These are phyloP conservation scores for Parazoanthus atlanticus DNA, from an alignment of 92 coral and sea anemone genomes.

Conservation along the genomic window DNA sequence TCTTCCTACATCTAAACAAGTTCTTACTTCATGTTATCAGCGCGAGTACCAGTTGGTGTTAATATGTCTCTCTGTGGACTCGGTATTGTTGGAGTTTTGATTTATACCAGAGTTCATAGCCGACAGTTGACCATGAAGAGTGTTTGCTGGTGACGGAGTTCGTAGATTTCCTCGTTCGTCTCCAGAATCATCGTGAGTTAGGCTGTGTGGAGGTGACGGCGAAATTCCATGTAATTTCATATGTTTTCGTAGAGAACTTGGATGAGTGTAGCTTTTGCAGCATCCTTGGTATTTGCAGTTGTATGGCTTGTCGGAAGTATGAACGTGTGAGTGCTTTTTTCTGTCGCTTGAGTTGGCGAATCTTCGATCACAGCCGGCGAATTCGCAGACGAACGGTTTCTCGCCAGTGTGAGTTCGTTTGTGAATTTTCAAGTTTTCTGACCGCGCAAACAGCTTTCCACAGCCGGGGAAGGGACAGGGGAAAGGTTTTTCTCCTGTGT, in stretches of 20 bases:
- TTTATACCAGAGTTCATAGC: slow-evolving; percentile 51
- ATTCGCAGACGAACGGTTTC: slow-evolving; percentile 96
- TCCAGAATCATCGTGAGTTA: slow-evolving; percentile 60
- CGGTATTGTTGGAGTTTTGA: slow-evolving; percentile 57
- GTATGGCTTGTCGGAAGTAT: slow-evolving; percentile 98
- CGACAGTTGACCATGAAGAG: slow-evolving; percentile 48
- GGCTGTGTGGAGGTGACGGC: slow-evolving; percentile 86
- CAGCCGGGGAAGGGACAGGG: slow-evolving; percentile 99
- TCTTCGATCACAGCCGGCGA: slow-evolving; percentile 95
- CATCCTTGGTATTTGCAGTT: slow-evolving; percentile 97
- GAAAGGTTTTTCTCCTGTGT: slow-evolving; percentile 98
- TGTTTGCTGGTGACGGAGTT: slow-evolving; percentile 76
- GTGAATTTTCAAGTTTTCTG: slow-evolving; percentile 97
- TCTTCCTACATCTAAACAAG: not conserved
- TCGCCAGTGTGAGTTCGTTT: slow-evolving; percentile 99
- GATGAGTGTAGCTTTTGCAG: slow-evolving; percentile 98
- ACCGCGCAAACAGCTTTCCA: slow-evolving; percentile 98
- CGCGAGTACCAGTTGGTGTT: slow-evolving; percentile 80
- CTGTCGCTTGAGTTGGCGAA: slow-evolving; percentile 99
- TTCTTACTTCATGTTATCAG: slow-evolving; percentile 31
- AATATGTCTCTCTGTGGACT: slow-evolving; percentile 57
- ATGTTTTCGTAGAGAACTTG: slow-evolving; percentile 96
- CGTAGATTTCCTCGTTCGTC: slow-evolving; percentile 55
- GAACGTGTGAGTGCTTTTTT: slow-evolving; percentile 98
- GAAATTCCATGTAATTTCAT: slow-evolving; percentile 96